A percentile compares a stretch with the other conserved stretches of the same genome.
These are phyloP conservation scores for Alouatta palliata DNA, from an alignment of 2,113 vertebrate species.

Conservation along the genomic window DNA sequence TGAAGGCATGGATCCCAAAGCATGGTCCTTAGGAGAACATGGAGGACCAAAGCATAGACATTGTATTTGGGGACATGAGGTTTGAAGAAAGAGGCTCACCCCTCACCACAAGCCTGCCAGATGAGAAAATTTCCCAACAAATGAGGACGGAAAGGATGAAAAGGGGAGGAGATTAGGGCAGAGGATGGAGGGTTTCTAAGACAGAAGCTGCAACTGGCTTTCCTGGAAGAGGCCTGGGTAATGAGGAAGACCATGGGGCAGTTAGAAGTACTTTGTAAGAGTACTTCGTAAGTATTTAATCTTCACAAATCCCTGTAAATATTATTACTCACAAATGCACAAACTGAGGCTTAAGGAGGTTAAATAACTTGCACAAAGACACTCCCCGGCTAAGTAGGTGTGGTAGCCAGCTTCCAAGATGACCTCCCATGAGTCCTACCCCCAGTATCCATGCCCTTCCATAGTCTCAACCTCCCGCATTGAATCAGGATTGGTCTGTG, in stretches of 20 bases:
- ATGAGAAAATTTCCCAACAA: neutral
- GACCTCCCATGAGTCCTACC: neutral
- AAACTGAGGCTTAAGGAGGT: neutral
- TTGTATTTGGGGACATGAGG: neutral
- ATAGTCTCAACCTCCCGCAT: neutral
- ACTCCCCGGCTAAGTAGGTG: neutral
- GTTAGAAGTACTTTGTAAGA: neutral
- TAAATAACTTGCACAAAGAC: neutral
- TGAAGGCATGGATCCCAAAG: conserved; percentile 1
- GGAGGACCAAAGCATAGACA: neutral
- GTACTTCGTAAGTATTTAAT: neutral
- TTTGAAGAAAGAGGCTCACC: neutral
- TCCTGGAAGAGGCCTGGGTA: neutral
- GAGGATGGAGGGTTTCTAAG: neutral
- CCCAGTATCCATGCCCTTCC: neutral
- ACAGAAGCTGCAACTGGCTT: neutral
- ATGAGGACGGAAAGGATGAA: neutral
- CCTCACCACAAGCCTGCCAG: neutral
- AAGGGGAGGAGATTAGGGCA: neutral
- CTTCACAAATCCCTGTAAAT: neutral
- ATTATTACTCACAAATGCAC: neutral
- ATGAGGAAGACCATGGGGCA: neutral
- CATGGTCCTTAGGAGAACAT: neutral
- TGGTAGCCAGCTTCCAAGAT: neutral
- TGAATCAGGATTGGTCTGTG: neutral